Percentiles rank a stretch among this genome's conserved stretches.
Evolutionary conservation across 2,797 vertebrate species (phyloP).

Genomic region (Halcyon leucocephala): DNA sequence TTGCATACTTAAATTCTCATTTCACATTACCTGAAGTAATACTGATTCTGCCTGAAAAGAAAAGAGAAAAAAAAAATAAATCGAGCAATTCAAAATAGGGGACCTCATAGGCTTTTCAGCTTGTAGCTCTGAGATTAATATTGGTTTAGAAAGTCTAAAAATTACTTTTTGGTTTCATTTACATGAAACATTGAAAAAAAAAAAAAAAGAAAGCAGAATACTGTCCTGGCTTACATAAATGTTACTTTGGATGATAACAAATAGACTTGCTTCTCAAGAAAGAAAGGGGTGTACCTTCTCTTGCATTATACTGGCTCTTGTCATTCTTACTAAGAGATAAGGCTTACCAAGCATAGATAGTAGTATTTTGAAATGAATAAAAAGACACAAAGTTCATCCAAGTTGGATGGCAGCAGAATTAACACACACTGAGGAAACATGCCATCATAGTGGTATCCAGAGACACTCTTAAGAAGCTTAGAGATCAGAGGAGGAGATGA

Average conservation of each 20-base stretch:
- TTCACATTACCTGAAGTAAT: background rate
- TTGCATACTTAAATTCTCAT: background rate
- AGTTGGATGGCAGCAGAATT: background rate
- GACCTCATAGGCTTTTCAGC: background rate
- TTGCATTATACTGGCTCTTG: background rate
- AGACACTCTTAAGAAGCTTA: background rate
- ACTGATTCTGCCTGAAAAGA: background rate
- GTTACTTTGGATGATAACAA: background rate
- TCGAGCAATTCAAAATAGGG: background rate
- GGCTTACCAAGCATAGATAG: background rate
- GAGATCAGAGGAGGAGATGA: constrained; percentile 12
- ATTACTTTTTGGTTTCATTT: background rate
- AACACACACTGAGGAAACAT: background rate
- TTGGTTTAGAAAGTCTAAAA: background rate
- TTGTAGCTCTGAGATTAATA: background rate
- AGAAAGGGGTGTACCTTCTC: background rate
- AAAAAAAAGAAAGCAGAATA: background rate
- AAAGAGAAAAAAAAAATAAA: background rate
- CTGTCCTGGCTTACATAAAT: background rate
- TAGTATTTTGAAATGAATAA: background rate
- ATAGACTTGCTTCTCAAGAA: background rate
- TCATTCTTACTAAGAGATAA: background rate
- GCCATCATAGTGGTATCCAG: background rate
- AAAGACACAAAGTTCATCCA: background rate
- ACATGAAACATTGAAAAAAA: background rate